Conservation (phyloP, 1,140 invertebrate species). For the Matsumurasca onukii region DNA sequence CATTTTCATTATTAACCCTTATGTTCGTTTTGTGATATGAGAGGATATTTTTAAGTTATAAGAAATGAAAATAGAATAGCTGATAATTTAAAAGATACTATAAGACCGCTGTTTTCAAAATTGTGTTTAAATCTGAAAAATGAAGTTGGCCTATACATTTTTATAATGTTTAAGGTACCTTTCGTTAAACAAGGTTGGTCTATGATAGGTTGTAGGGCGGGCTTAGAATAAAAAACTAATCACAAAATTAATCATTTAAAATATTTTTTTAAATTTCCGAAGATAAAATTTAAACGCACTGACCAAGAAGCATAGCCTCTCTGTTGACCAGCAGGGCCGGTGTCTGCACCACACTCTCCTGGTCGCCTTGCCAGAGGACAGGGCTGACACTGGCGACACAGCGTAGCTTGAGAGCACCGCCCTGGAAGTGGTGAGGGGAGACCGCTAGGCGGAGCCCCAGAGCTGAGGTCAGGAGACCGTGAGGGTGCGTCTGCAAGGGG, state of each 20-base stretch:
- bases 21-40: neutral
- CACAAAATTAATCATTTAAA: neutral
- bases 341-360: slow-evolving; percentile 55
- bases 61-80: too few species aligned
- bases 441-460: slow-evolving; percentile 56
- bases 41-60: neutral
- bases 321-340: slow-evolving; percentile 53
- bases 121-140: neutral
- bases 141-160: neutral
- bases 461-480: slow-evolving; percentile 56
- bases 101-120: too few species aligned
- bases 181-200: neutral
- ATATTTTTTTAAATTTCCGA: neutral
- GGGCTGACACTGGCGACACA: slow-evolving; percentile 60
- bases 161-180: neutral
- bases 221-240: neutral
- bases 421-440: slow-evolving; percentile 52
- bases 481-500: slow-evolving; percentile 52
- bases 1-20: neutral
- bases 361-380: slow-evolving; percentile 56
- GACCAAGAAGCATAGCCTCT: slow-evolving; percentile 59
- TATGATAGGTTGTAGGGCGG: neutral
- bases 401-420: slow-evolving; percentile 58
- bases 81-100: too few species aligned
- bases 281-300: slow-evolving; percentile 29